phyloP scores from a whole-genome alignment of 2,888 invertebrate genomes.

The Mesorhabditis spiculigera region DNA sequence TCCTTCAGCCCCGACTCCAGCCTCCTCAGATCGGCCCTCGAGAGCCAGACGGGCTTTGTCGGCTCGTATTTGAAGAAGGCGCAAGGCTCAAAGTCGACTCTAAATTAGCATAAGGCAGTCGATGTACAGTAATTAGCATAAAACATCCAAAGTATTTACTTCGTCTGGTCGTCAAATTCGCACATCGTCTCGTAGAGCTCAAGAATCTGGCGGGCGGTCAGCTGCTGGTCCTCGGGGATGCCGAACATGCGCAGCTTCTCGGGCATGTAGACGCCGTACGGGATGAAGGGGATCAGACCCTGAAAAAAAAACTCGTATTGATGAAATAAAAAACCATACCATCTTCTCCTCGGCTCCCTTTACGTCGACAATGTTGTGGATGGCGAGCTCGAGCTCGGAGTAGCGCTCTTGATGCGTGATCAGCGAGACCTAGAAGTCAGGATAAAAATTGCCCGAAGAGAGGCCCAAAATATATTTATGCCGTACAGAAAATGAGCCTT shows the following conservation, averaged over 20 bases:
- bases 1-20: constrained; percentile 46
- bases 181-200: constrained; percentile 50
- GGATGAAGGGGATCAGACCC: constrained; percentile 39
- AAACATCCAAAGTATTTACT: constrained; percentile 27
- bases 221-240: constrained; percentile 54
- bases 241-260: constrained; percentile 56
- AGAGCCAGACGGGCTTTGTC: constrained; percentile 45
- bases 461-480: too few relatives aligned
- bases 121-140: neutral
- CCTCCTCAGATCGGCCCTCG: constrained; percentile 38
- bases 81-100: constrained; percentile 49
- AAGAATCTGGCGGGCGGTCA: constrained; percentile 52
- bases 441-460: too few relatives aligned
- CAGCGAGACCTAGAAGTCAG: constrained; percentile 26
- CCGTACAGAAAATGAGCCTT: too few relatives aligned
- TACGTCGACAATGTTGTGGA: constrained; percentile 40
- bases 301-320: neutral
- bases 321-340: neutral
- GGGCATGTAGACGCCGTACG: constrained; percentile 54
- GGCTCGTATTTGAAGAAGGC: constrained; percentile 44
- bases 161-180: constrained; percentile 41
- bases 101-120: constrained; percentile 15
- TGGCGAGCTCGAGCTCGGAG: constrained; percentile 54
- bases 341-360: neutral
- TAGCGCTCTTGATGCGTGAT: constrained; percentile 53